Conservation (phyloP, 2,888 invertebrate genomes). For the Malacosoma neustria region DNA sequence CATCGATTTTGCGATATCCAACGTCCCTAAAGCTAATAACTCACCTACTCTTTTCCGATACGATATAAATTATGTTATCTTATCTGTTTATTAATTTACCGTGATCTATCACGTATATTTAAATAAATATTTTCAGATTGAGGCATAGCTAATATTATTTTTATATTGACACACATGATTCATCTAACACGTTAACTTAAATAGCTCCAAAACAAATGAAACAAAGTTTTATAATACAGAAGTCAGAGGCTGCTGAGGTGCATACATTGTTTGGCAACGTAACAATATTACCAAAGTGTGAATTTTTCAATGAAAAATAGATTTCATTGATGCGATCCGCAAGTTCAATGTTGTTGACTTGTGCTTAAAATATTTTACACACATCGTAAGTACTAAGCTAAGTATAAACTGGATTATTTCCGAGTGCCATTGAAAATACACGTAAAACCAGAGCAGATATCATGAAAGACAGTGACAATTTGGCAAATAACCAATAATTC, state of each 20-base stretch:
- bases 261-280: too few relatives aligned
- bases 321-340: conserved; percentile 21
- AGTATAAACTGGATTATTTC: conserved; percentile 19
- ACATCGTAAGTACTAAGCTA: conserved; percentile 10
- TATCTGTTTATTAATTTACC: background rate
- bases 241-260: too few relatives aligned
- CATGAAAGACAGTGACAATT: conserved; percentile 25
- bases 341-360: conserved; percentile 36
- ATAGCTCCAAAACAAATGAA: too few relatives aligned
- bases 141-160: too few relatives aligned
- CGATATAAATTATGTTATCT: too few relatives aligned
- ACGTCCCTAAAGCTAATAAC: background rate
- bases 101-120: background rate
- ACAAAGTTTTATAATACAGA: too few relatives aligned
- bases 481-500: conserved; percentile 39
- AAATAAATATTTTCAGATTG: background rate
- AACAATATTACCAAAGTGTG: too few relatives aligned
- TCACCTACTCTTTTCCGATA: background rate
- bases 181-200: too few relatives aligned
- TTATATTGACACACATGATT: too few relatives aligned
- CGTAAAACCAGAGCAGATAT: conserved; percentile 17
- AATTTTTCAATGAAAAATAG: conserved; percentile 20
- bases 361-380: conserved; percentile 39
- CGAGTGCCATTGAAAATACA: conserved; percentile 28
- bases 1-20: background rate